These are phyloP conservation scores for Bicyclus anynana DNA, from an alignment of 1,140 invertebrate species.

Conservation along the genomic window DNA sequence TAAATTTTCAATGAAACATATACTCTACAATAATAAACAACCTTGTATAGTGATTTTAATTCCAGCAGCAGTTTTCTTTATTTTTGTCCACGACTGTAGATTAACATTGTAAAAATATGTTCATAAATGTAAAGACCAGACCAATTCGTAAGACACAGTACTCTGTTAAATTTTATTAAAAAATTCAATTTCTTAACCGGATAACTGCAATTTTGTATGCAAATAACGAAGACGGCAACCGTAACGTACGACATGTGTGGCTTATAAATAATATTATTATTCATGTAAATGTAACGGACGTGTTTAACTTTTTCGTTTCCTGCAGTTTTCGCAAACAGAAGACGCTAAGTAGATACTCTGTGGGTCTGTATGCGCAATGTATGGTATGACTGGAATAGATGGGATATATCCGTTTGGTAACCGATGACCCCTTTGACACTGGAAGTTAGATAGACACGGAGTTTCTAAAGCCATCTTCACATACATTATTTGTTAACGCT, in stretches of 20 bases:
- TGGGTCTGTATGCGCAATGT: slow-evolving; percentile 55
- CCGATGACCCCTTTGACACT: slow-evolving; percentile 47
- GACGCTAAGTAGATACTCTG: slow-evolving; percentile 24
- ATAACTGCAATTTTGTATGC: slow-evolving; percentile 26
- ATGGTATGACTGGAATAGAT: slow-evolving; percentile 28
- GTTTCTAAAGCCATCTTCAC: background rate
- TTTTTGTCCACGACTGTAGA: too few relatives aligned
- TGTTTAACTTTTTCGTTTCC: slow-evolving; percentile 30
- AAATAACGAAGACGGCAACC: slow-evolving; percentile 28
- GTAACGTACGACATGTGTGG: slow-evolving; percentile 26
- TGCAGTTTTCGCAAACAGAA: slow-evolving; percentile 43
- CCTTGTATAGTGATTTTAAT: too few relatives aligned
- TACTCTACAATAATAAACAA: too few relatives aligned
- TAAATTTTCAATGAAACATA: too few relatives aligned
- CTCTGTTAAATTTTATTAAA: slow-evolving; percentile 5
- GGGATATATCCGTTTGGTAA: slow-evolving; percentile 39
- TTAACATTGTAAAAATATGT: too few relatives aligned
- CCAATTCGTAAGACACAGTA: background rate
- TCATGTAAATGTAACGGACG: slow-evolving; percentile 28
- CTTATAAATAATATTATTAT: slow-evolving; percentile 24
- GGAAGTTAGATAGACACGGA: background rate
- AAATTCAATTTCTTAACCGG: slow-evolving; percentile 13
- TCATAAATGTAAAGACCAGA: background rate
- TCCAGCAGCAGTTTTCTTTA: too few relatives aligned
- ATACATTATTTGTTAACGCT: background rate